Percentiles rank a stretch among this genome's conserved stretches.
Evolutionary conservation across 2,797 vertebrate genomes (phyloP).

Genomic region (Typhlichthys eigenmanni): DNA sequence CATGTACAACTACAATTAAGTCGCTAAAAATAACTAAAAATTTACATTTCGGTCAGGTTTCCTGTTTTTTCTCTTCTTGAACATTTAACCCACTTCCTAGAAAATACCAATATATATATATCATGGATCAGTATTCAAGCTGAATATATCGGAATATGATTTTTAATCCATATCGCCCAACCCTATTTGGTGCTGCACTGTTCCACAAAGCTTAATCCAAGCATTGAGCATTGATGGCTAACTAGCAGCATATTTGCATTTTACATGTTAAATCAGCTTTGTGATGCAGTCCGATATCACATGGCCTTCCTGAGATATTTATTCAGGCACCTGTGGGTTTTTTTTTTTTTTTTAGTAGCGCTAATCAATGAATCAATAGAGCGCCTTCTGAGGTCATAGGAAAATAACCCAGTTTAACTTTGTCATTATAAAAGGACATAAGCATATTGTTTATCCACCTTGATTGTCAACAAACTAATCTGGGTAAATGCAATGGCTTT

Average conservation of each 20-base stretch:
- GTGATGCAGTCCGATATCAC: constrained; percentile 24
- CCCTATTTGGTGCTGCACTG: constrained; percentile 59
- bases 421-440: constrained; percentile 33
- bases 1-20: too few species aligned
- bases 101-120: too few species aligned
- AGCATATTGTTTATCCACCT: constrained; percentile 28
- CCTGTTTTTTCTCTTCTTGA: too few species aligned
- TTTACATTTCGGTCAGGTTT: too few species aligned
- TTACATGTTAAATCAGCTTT: constrained; percentile 11
- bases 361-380: constrained; percentile 49
- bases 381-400: constrained; percentile 33
- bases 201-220: constrained; percentile 59
- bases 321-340: constrained; percentile 16
- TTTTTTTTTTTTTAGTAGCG: constrained; percentile 28
- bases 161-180: too few species aligned
- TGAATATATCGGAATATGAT: too few species aligned
- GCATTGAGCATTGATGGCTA: constrained; percentile 1
- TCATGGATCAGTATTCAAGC: too few species aligned
- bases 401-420: constrained; percentile 37
- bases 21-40: too few species aligned
- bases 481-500: constrained; percentile 29
- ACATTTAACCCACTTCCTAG: too few species aligned
- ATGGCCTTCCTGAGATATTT: constrained; percentile 27
- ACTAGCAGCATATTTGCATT: too few species aligned
- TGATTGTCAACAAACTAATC: constrained; percentile 41